phyloP scores from a whole-genome alignment of 2,888 invertebrate species.

The Acanthosoma haemorrhoidale region DNA sequence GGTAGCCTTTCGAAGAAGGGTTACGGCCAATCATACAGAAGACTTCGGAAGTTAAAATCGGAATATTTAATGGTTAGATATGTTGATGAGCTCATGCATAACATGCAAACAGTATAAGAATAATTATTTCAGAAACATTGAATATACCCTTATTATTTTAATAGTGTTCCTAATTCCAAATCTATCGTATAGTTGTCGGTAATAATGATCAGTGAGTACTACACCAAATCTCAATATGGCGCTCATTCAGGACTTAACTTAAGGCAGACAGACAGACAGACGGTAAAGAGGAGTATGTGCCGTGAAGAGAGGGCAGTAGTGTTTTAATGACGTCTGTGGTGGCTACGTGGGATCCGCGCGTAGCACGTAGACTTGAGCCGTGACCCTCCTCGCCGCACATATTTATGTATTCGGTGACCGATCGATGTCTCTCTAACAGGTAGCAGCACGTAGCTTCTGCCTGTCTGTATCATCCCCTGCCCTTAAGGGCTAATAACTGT shows the following conservation, averaged over 20 bases:
- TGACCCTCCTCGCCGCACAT: slow-evolving; percentile 16
- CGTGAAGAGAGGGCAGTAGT: background rate
- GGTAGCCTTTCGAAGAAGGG: no score
- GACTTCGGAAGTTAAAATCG: no score
- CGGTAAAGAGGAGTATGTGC: background rate
- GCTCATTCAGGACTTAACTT: background rate
- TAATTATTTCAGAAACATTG: no score
- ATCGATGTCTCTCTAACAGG: slow-evolving; percentile 28
- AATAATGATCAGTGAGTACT: no score
- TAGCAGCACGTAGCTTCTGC: background rate
- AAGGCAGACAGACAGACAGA: background rate
- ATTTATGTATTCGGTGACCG: slow-evolving; percentile 25
- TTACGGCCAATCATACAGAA: no score
- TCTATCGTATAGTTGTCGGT: no score
- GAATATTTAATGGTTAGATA: no score
- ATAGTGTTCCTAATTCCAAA: no score
- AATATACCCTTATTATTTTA: no score
- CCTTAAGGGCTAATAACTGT: background rate
- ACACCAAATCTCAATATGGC: background rate
- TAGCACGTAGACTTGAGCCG: slow-evolving; percentile 7
- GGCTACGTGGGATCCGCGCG: slow-evolving; percentile 13
- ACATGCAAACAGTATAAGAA: no score
- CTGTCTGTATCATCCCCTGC: background rate
- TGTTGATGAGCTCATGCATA: no score
- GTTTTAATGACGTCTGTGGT: slow-evolving; percentile 1